A percentile compares a stretch with the other conserved stretches of the same genome.
phyloP scores from a whole-genome alignment of 2,113 vertebrate genomes.

The Promerops cafer region DNA sequence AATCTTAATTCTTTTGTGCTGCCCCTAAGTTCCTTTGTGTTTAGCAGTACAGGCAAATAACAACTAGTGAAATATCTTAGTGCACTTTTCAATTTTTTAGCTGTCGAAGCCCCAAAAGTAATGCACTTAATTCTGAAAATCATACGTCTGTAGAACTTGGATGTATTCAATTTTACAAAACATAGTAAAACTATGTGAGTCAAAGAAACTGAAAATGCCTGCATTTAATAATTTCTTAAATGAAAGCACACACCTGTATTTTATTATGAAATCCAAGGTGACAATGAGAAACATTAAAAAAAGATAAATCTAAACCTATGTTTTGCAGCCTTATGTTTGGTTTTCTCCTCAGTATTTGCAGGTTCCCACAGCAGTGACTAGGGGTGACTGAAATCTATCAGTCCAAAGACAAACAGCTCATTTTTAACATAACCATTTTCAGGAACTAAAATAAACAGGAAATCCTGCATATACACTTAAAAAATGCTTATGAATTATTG shows the following conservation, averaged over 20 bases:
- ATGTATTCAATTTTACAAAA: not conserved
- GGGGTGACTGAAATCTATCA: not conserved
- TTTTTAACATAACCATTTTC: not conserved
- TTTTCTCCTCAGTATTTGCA: not conserved
- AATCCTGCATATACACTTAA: not conserved
- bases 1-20: not conserved
- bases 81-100: not conserved
- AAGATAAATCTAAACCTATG: not conserved
- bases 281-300: not conserved
- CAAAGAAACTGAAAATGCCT: not conserved
- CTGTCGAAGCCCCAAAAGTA: not conserved
- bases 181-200: not conserved
- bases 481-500: not conserved
- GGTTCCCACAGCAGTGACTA: not conserved
- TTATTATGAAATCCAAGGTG: not conserved
- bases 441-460: conserved; percentile 23
- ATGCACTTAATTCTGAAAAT: not conserved
- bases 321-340: not conserved
- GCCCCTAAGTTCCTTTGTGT: not conserved
- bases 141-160: not conserved
- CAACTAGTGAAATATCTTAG: not conserved
- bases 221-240: not conserved
- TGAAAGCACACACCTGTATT: not conserved
- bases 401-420: not conserved
- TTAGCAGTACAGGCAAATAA: not conserved